Percentiles rank a stretch among this genome's conserved stretches.
phyloP scores from a whole-genome alignment of 37 sponge, comb jelly and placozoan species.

The Spongilla lacustris region DNA sequence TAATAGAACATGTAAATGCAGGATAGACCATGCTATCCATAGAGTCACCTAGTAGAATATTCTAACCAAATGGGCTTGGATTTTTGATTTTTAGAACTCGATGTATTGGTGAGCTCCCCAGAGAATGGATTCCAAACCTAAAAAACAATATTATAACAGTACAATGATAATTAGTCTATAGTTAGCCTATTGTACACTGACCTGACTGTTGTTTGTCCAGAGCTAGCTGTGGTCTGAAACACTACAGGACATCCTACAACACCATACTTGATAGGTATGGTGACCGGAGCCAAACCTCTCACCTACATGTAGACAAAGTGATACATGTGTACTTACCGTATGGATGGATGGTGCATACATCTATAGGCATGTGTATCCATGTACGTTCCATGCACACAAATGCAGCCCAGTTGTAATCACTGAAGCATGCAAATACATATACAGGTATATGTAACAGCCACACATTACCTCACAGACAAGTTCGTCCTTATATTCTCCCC shows the following conservation, averaged over 20 bases:
- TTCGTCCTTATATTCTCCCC: slow-evolving; percentile 82
- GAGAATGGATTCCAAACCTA: slow-evolving; percentile 64
- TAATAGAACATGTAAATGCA: neutral
- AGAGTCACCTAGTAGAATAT: neutral
- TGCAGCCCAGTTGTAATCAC: too few relatives aligned
- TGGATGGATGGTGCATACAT: neutral
- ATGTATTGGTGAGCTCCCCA: slow-evolving; percentile 20
- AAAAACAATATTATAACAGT: neutral
- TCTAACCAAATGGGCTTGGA: slow-evolving; percentile 54
- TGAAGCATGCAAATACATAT: slow-evolving; percentile 2
- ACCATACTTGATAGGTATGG: slow-evolving; percentile 45
- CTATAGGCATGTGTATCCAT: neutral
- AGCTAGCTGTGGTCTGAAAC: slow-evolving; percentile 68
- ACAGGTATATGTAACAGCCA: neutral
- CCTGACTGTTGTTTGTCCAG: slow-evolving; percentile 42
- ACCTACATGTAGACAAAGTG: slow-evolving; percentile 30
- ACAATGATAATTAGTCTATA: neutral
- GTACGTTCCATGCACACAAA: neutral
- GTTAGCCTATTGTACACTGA: slow-evolving; percentile 3
- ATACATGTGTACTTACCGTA: too few relatives aligned
- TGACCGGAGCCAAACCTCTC: slow-evolving; percentile 35
- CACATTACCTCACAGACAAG: slow-evolving; percentile 67
- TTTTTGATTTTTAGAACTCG: slow-evolving; percentile 58
- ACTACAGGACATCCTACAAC: slow-evolving; percentile 67
- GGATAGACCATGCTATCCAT: neutral